Evolutionary conservation across 2,113 vertebrate species (phyloP), one percentile per base, ranked within the genome.

Genomic region (Guaruba guarouba): DNA sequence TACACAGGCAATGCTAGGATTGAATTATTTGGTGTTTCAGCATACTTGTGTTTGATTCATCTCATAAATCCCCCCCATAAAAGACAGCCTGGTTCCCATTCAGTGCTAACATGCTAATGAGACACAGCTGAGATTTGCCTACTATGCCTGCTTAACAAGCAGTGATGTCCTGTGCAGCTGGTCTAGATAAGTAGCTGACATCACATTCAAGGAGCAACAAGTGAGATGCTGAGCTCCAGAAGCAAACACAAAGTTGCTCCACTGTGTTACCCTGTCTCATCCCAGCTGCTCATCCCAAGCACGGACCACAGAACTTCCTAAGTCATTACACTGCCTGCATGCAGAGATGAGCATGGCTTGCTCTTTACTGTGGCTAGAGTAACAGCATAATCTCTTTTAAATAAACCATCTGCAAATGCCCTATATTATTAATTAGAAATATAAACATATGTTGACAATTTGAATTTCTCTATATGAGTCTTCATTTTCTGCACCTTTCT

Each of bases 61-160:
- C 55, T 82, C 86, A 61, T 86, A 89, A 94, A 95, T 76, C 44
- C 91, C 63, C 37, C 88, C 82, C 61, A 39, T 73, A 80, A 67
- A 61, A 88, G 85, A 43, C 4, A 6, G 44, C n/a, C 44, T 62
- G 54, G 55, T 88, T 92, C 57, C 48, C 69, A 44, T 37, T 28
- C 29, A 12, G 28, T 31, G 17, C 39, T 84, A 71, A 41, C 49
- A 41, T 1, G 1, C 33, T 67, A 67, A 55, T 1, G 1, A 85
- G 70, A 46, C 54, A 80, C 75, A 87, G 70, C 77, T 70, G 57
- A 89, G 57, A 76, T 92, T 69, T 64, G 13, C 62, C 62, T 86
- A 6, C 76, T 10, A 15, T 29, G 46, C 25, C 75, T 2, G 1
- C 49, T 51, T 9, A 35, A 24, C 33, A 31, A 46, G 20, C 5